Conservation (phyloP, 53 echinoderm and acorn worm species). For the Henricia sp. region DNA sequence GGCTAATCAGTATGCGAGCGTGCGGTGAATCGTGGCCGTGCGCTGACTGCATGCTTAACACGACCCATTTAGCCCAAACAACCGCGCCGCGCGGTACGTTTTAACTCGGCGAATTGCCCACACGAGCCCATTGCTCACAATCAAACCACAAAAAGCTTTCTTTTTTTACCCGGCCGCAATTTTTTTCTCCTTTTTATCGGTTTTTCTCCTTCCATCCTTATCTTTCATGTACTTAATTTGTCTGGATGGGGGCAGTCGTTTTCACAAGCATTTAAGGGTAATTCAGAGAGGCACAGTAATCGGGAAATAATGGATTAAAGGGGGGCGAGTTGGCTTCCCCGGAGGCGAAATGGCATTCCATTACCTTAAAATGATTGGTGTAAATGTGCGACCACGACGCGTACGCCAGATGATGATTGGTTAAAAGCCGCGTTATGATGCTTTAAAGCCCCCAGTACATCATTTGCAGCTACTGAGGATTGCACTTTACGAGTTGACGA, state of each 20-base stretch:
- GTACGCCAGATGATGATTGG: constrained; percentile 10
- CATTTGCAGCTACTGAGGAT: no score
- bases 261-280: constrained; percentile 61
- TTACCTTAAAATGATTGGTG: constrained; percentile 54
- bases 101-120: constrained; percentile 52
- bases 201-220: constrained; percentile 11
- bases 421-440: constrained; percentile 18
- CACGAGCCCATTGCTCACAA: constrained; percentile 57
- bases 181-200: no score
- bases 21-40: neutral
- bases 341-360: constrained; percentile 31
- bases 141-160: constrained; percentile 24
- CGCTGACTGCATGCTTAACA: neutral
- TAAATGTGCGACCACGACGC: constrained; percentile 12
- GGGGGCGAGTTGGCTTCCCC: constrained; percentile 2
- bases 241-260: constrained; percentile 50
- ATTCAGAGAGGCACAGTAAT: constrained; percentile 45
- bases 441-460: no score
- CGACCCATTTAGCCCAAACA: constrained; percentile 6
- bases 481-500: no score
- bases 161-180: neutral
- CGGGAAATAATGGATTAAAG: constrained; percentile 49
- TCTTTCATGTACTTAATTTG: constrained; percentile 50
- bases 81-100: constrained; percentile 12
- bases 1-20: neutral